phyloP scores from a whole-genome alignment of 2,113 vertebrate genomes.

The Oostethus manadensis region DNA sequence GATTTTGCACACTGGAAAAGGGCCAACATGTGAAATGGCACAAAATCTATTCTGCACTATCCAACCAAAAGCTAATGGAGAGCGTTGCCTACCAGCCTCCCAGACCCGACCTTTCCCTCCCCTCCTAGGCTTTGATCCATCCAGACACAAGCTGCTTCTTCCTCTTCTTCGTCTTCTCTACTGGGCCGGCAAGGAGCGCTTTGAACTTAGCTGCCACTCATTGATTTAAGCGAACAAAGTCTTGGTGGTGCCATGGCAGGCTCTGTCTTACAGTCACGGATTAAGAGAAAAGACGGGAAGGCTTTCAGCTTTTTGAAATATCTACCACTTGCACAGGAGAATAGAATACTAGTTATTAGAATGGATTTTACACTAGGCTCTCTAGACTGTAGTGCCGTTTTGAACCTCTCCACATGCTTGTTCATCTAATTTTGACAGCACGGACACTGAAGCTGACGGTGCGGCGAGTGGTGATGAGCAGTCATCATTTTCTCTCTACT shows the following conservation, averaged over 20 bases:
- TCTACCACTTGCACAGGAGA: background rate
- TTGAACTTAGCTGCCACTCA: slow-evolving; percentile 64
- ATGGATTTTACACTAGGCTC: no score
- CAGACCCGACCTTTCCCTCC: slow-evolving; percentile 67
- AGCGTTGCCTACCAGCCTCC: slow-evolving; percentile 39
- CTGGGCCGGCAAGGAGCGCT: slow-evolving; percentile 60
- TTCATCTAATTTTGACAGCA: no score
- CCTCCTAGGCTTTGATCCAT: slow-evolving; percentile 65
- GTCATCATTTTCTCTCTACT: background rate
- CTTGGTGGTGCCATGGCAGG: slow-evolving; percentile 34
- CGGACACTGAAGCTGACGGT: no score
- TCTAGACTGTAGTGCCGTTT: no score
- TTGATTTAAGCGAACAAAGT: slow-evolving; percentile 55
- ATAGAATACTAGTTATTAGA: background rate
- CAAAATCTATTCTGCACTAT: slow-evolving; percentile 18
- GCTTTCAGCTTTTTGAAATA: slow-evolving; percentile 13
- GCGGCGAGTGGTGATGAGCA: background rate
- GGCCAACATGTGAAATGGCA: slow-evolving; percentile 16
- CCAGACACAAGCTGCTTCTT: slow-evolving; percentile 40
- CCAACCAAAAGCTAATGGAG: slow-evolving; percentile 51
- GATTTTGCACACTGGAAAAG: no score
- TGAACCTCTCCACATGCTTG: no score
- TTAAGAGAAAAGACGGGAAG: slow-evolving; percentile 40
- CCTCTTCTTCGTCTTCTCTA: slow-evolving; percentile 46
- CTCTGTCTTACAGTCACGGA: slow-evolving; percentile 42